Evolutionary conservation across 2,113 vertebrate species (phyloP).

Genomic region (Nothobranchius furzeri): DNA sequence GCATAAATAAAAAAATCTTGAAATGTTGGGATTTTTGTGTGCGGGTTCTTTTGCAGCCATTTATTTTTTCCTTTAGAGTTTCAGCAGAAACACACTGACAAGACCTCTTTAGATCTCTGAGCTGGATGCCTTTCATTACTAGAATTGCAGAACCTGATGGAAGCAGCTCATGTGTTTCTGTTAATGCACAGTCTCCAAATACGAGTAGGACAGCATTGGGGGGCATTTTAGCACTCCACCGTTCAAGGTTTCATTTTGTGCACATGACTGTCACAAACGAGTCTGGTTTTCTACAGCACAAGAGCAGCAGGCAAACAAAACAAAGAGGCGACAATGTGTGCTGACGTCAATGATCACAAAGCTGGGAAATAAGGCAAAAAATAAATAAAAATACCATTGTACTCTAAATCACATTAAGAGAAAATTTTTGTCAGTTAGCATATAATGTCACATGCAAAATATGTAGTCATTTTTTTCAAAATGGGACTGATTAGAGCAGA

Average conservation of each 20-base stretch:
- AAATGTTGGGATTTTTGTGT: background rate
- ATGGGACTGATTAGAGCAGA: no score
- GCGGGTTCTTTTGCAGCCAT: constrained; percentile 8
- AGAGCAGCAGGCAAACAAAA: background rate
- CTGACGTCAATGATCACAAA: background rate
- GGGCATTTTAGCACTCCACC: constrained; percentile 17
- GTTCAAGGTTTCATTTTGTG: background rate
- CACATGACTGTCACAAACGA: constrained; percentile 6
- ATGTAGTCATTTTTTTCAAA: no score
- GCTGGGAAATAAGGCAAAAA: background rate
- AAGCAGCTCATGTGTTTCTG: constrained; percentile 28
- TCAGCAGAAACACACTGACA: constrained; percentile 5
- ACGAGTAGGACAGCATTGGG: constrained; percentile 28
- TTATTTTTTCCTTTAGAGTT: constrained; percentile 11
- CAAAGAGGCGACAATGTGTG: background rate
- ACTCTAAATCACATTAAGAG: no score
- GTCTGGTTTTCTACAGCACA: background rate
- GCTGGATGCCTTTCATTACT: constrained; percentile 57
- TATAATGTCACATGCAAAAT: no score
- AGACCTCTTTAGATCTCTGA: constrained; percentile 35
- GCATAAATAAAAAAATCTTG: no score
- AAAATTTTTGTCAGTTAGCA: no score
- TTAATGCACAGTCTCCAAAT: background rate
- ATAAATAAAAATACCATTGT: no score
- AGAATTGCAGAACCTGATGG: constrained; percentile 20